Base-by-base conservation (phyloP, 1,140 invertebrate species). In the Drosophila triauraria region DNA sequence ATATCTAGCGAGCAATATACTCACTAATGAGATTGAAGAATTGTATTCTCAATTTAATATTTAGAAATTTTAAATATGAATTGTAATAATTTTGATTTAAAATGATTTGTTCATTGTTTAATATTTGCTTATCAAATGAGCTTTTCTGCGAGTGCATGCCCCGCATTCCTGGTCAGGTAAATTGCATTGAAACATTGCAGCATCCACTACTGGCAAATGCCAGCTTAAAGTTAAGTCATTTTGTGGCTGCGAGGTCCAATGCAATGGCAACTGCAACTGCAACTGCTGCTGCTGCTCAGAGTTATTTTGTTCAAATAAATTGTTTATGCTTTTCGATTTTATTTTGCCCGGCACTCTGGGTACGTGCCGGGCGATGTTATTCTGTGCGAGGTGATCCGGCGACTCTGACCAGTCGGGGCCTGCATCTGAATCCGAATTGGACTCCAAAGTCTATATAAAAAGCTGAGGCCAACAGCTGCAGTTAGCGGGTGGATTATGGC, bases 161-260 rank as follows among this genome's bases (percentile, higher is more conserved):
- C 42, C 48, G 67, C 67, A 70, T 70, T 70, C 67, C 63, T 70
- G 80, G 47, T 47, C 84, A 69, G 77, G 38, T 88, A 80, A 83
- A 88, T 80, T 88, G 84, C 80, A 83, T 83, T 87, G 80, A 87
- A 83, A 32, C 53, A 46, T 65, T 68, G 53, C 63, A 78, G 69
- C 79, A 67, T 64, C 80, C 65, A 83, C 62, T 67, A 80, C 62
- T 67, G 75, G 58, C 70, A 87, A 78, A 82, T 86, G 83, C 79
- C 83, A 86, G 76, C 60, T 80, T 83, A 88, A 88, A 87, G 83
- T 87, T 88, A 87, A 87, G 80, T 87, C 84, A 87, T 87, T 87
- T 83, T 82, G 78, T 59, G 75, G 76, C 79, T 83, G 35, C 58
- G 67, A 61, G 65, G 23, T 74, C 42, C 54, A 30, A 46, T 40